Conservation (phyloP, 2,113 vertebrate genomes). For the Xiphophorus maculatus region DNA sequence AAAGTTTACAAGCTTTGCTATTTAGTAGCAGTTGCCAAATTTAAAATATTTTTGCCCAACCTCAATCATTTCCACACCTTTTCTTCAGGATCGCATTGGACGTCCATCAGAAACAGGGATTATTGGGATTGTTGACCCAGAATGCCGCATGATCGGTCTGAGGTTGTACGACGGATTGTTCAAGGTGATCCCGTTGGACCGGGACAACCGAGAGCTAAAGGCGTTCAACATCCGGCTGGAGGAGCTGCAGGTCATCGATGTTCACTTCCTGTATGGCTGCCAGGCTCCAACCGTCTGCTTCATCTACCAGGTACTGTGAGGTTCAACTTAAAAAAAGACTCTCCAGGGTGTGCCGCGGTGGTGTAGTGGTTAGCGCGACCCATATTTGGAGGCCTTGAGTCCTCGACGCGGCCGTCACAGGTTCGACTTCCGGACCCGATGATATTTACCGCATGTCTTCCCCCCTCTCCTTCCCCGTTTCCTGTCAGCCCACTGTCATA, state of each 20-base stretch:
- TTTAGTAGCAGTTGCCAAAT: neutral
- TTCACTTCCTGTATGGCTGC: constrained; percentile 96
- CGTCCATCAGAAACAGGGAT: constrained; percentile 97
- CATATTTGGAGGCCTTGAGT: no score
- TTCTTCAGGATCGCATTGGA: constrained; percentile 92
- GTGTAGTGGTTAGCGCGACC: no score
- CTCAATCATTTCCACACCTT: neutral
- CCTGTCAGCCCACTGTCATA: no score
- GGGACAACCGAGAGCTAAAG: constrained; percentile 96
- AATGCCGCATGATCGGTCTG: constrained; percentile 97
- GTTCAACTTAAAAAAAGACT: neutral
- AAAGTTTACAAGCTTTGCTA: neutral
- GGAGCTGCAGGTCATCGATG: constrained; percentile 97
- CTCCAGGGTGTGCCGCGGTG: no score
- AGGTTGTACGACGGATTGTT: constrained; percentile 96
- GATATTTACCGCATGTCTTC: no score
- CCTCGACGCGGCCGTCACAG: no score
- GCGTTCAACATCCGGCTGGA: constrained; percentile 98
- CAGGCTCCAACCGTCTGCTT: constrained; percentile 98
- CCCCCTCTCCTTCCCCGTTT: no score
- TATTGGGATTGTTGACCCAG: constrained; percentile 96
- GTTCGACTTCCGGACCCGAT: no score
- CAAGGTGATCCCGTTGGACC: constrained; percentile 95
- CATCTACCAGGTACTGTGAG: constrained; percentile 90
- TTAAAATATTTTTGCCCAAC: neutral